Evolutionary conservation across 2,888 invertebrate genomes (phyloP).

Genomic region (Onthophagus sagittarius): DNA sequence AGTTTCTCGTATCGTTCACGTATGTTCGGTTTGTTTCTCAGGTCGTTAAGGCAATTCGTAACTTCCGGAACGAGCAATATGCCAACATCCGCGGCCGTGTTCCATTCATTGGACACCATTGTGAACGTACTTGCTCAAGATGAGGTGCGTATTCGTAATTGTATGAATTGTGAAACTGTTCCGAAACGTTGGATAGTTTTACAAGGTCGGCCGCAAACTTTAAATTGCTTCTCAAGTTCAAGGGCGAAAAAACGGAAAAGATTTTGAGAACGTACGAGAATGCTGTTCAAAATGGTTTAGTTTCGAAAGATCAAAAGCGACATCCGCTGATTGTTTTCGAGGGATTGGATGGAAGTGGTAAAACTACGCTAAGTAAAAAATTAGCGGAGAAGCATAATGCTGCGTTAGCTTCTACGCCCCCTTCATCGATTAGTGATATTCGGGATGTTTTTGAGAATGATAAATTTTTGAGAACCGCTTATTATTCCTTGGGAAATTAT

Average conservation of each 20-base stretch:
- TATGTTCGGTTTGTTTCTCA: neutral
- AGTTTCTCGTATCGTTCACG: neutral
- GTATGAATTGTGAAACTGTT: neutral
- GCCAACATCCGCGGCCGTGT: constrained; percentile 23
- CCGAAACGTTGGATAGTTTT: neutral
- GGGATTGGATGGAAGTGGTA: constrained; percentile 52
- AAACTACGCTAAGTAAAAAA: constrained; percentile 44
- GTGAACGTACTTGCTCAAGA: constrained; percentile 30
- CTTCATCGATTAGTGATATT: constrained; percentile 41
- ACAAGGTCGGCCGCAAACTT: neutral
- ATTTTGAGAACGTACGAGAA: constrained; percentile 38
- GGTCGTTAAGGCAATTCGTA: neutral
- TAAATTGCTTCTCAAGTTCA: constrained; percentile 13
- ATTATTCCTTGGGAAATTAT: constrained; percentile 51
- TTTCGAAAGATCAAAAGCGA: constrained; percentile 28
- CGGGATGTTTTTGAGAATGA: constrained; percentile 43
- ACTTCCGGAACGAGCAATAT: neutral
- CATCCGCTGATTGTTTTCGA: constrained; percentile 49
- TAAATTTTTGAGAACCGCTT: constrained; percentile 43
- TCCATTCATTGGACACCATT: constrained; percentile 32
- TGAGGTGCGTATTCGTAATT: constrained; percentile 25
- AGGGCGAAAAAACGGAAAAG: constrained; percentile 28
- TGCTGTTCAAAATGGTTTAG: constrained; percentile 22
- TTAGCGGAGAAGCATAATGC: constrained; percentile 42
- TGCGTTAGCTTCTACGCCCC: constrained; percentile 44